phyloP scores from a whole-genome alignment of 2,113 vertebrate species.

The Trachemys scripta region DNA sequence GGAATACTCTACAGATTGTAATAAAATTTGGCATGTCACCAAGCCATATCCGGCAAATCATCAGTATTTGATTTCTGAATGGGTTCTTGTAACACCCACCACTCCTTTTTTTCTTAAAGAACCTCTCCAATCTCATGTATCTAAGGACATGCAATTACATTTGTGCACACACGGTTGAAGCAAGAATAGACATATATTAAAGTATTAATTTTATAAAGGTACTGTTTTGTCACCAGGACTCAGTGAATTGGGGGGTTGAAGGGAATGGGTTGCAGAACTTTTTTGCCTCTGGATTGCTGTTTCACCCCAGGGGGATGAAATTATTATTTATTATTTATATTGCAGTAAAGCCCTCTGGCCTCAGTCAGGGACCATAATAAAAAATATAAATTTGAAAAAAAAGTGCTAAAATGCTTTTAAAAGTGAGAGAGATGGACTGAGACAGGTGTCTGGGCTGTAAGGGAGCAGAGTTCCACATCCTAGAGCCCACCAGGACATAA shows the following conservation, averaged over 20 bases:
- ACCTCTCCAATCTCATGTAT: constrained; percentile 23
- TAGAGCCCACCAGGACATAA: not conserved
- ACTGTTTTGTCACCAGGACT: not conserved
- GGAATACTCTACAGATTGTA: constrained; percentile 40
- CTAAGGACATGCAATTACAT: constrained; percentile 45
- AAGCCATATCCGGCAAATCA: constrained; percentile 58
- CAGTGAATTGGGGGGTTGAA: not conserved
- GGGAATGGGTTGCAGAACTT: not conserved
- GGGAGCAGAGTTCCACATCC: not conserved
- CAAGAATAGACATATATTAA: constrained; percentile 21
- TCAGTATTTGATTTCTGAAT: constrained; percentile 65
- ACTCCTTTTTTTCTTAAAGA: constrained; percentile 54
- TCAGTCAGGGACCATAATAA: not conserved
- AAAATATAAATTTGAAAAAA: rapidly evolving
- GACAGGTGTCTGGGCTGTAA: not conserved
- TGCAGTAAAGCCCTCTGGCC: not conserved
- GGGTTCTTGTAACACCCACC: constrained; percentile 64
- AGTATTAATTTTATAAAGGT: constrained; percentile 12
- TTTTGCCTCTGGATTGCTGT: not conserved
- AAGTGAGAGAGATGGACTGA: not conserved
- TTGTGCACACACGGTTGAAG: constrained; percentile 26
- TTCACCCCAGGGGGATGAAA: not conserved
- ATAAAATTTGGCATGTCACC: constrained; percentile 68
- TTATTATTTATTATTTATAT: not conserved
- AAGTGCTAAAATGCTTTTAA: not conserved